Base-by-base conservation (phyloP, 2,797 vertebrate genomes). In the Notolepis coatsorum region DNA sequence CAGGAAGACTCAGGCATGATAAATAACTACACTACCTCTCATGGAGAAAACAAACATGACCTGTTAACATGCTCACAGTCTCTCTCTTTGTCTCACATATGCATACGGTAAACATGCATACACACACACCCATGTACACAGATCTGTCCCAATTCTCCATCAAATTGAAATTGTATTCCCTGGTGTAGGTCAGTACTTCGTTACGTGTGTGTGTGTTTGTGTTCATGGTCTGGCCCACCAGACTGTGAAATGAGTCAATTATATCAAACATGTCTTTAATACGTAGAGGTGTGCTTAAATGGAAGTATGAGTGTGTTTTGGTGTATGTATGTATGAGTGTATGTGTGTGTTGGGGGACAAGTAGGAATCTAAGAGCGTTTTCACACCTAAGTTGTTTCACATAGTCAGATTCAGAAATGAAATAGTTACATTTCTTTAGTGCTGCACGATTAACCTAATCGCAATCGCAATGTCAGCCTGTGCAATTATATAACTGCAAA, bases 231-330 rank as follows among this genome's bases (percentile, higher is more conserved):
- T 77, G 76, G 61, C 51, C 71, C 87, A 87, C 45, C 73, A 84
- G 85, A 89, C 87, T 86, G 82, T 90, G 82, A 91, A 91, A 90
- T 90, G 42, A 88, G 73, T 79, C 82, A 71, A 85, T 91, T 84
- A 89, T 84, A 81, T 86, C 71, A 84, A 86, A 83, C 70, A 79
- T 66, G 75, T 81, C 65, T 89, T 87, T 87, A 88, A 89, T 88
- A 82, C 76, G 67, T 58, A 83, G 53, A 20, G 15, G 56, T 63
- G 38, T 15, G 48, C 21, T n/a, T n/a, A n/a, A n/a, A n/a, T n/a
- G n/a, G n/a, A n/a, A n/a, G 48, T 20, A 15, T 18, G 28, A 9
- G 48, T 47, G 28, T 50, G 48, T n/a, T 25, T 9, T n/a, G n/a
- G n/a, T n/a, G n/a, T n/a, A n/a, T n/a, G n/a, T n/a, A n/a, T n/a